Evolutionary conservation across 2,888 invertebrate genomes (phyloP), one percentile per base, ranked within the genome.

Genomic region (Drosophila prolongata): DNA sequence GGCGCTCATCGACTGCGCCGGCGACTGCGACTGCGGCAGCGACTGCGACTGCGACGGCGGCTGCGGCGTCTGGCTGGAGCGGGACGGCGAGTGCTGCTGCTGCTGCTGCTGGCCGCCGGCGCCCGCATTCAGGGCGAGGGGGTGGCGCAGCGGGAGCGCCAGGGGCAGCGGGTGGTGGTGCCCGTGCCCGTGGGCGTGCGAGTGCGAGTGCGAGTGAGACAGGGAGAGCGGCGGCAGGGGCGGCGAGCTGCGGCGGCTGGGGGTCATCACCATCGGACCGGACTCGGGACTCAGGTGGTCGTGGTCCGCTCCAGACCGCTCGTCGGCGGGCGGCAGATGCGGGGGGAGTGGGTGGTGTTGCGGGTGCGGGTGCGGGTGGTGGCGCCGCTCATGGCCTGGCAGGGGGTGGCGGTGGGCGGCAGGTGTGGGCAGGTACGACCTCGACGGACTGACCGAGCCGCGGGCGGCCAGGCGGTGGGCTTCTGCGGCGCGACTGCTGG

Each of bases 221-320:
- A 47, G 10, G 27, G 46, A 30, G 54, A 59, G 30, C 53, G 57
- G 55, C 64, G 57, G 71, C 70, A 65, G 30, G 78, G 94, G 94
- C 80, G 95, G 94, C 90, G 95, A 95, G 86, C 94, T 94, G 91
- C 95, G 93, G 90, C 95, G 94, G 90, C 94, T 95, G 76, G 95
- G 95, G 92, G 95, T 95, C 95, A 95, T 95, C 92, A 94, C 95
- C 94, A 92, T 79, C 58, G 83, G 37, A 58, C 74, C 56, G 74
- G 71, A 55, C 14, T 70, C 76, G 66, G 58, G 57, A 37, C 53
- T 61, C 35, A 59, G 47, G 69, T 40, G 40, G 11, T 71, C 56
- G 16, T 30, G 30, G 30, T 30, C 46, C 30, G 30, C 8, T 47
- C 27, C 46, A 14, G 27, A 10, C 42, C 42, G 14, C 16, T 16